Base-by-base conservation (phyloP, 1,140 invertebrate genomes). In the Theocolax elegans region DNA sequence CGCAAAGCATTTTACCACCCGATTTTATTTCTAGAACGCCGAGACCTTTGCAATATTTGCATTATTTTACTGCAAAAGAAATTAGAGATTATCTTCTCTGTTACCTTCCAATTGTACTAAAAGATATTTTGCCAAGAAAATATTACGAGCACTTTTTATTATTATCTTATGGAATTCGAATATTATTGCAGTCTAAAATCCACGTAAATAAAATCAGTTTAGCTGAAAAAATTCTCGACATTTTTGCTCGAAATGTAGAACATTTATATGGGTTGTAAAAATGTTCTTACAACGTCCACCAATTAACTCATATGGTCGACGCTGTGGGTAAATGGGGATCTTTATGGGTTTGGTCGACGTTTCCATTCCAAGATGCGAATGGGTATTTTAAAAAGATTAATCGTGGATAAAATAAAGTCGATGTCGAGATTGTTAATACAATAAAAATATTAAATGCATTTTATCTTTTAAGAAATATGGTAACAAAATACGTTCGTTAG, bases 211-310 rank as follows among this genome's bases (percentile, higher is more conserved):
- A 67, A 46, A 19, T 68, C 1, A 31, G 49, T 9, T 40, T 49
- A 31, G 62, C 62, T 21, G 62, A 73, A 29, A 46, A 29, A 12
- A 4, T 63, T 12, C 46, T 66, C 7, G 23, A 44, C 23, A n/a
- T 60, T 3, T 69, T 73, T 40, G 25, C 13, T 10, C 29, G 46
- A 35, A 35, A 54, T 29, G 38, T 73, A 35, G 6, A 49, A 59
- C 21, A 46, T 48, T 51, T 73, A 6, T 73, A 70, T 51, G 67
- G 56, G 17, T 21, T 64, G 10, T 15, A 63, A 13, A 68, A 64
- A 59, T 68, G 60, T 29, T 58, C 65, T 9, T 72, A 54, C 19
- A 72, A 72, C n/a, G 59, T 64, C 19, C 71, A 72, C 42, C 51
- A 64, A 35, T 53, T 72, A 12, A 44, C 15, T 13, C 70, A 68